Evolutionary conservation across 1,140 invertebrate species (phyloP).

Genomic region (Adoxophyes honmai): DNA sequence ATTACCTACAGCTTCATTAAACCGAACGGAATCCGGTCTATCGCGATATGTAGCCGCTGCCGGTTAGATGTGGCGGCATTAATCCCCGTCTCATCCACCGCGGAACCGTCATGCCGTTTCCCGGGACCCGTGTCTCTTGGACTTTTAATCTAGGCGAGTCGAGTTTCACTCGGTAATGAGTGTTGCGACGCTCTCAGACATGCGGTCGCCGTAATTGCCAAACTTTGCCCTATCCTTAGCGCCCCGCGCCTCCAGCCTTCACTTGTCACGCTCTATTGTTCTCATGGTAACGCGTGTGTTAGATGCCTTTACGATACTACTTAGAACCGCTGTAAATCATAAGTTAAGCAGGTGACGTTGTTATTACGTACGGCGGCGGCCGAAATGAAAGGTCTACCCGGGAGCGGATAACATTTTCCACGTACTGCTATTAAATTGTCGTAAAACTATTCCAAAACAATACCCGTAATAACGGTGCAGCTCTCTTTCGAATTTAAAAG

Average conservation of each 20-base stretch:
- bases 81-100: constrained; percentile 27
- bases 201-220: constrained; percentile 75
- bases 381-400: background rate
- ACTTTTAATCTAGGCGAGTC: constrained; percentile 68
- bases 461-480: no score
- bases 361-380: background rate
- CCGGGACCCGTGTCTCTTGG: constrained; percentile 38
- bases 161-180: constrained; percentile 69
- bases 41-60: background rate
- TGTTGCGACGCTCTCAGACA: constrained; percentile 72
- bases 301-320: constrained; percentile 31
- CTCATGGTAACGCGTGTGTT: constrained; percentile 54
- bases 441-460: no score
- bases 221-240: constrained; percentile 58
- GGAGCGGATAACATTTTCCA: no score
- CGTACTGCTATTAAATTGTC: no score
- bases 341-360: constrained; percentile 1
- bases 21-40: background rate
- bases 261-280: constrained; percentile 66
- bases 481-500: no score
- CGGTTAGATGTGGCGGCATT: constrained; percentile 19
- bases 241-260: constrained; percentile 35
- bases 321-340: background rate
- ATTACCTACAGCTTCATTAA: background rate
- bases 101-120: constrained; percentile 22